Conservation (phyloP, 2,113 vertebrate genomes). For the Anhinga rufa region DNA sequence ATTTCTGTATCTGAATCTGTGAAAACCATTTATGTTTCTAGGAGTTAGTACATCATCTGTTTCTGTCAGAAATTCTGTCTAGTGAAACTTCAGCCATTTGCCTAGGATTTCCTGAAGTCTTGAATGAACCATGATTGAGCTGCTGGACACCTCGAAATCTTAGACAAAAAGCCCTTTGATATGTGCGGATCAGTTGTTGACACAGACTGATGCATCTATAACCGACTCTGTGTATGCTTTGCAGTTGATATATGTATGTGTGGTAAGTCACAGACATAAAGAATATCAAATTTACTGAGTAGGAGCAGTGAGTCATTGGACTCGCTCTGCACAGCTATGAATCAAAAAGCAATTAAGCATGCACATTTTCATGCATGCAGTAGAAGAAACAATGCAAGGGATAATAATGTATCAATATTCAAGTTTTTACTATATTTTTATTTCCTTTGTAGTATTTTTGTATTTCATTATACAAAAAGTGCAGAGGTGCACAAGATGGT, state of each 20-base stretch:
- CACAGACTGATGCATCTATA: neutral
- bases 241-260: neutral
- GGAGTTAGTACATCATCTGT: neutral
- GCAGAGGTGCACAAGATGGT: neutral
- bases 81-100: neutral
- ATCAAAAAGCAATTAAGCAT: neutral
- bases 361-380: neutral
- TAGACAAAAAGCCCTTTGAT: rapidly evolving
- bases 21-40: neutral
- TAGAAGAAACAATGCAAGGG: neutral
- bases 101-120: neutral
- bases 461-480: neutral
- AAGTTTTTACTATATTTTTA: neutral
- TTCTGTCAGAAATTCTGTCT: neutral
- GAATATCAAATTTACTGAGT: neutral
- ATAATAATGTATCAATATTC: neutral
- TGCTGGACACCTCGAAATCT: neutral
- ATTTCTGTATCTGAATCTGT: neutral
- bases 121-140: neutral
- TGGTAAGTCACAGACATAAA: neutral
- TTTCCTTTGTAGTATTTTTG: neutral
- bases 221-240: neutral
- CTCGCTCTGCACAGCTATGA: neutral
- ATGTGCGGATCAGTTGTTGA: neutral
- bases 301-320: neutral